These are phyloP conservation scores for Onychomys torridus DNA, from an alignment of 2,797 vertebrate species.

Conservation along the genomic window DNA sequence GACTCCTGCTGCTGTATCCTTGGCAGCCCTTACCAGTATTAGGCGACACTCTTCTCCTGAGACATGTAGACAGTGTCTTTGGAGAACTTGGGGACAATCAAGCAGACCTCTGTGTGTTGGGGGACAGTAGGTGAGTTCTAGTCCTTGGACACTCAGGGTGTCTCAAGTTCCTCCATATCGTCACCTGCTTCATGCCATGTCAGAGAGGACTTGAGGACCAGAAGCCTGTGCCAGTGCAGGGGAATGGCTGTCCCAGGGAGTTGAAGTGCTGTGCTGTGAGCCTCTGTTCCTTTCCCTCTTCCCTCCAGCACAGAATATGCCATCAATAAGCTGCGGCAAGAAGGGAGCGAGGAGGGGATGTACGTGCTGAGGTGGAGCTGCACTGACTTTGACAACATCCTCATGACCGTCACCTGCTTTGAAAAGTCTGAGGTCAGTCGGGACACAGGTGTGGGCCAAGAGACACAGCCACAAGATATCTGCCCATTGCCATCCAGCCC, in stretches of 20 bases:
- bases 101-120: neutral
- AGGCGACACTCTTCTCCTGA: neutral
- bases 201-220: neutral
- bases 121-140: neutral
- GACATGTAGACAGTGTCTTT: neutral
- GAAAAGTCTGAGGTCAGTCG: conserved; percentile 91
- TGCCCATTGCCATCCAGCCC: neutral
- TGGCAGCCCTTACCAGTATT: neutral
- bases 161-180: neutral
- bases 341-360: conserved; percentile 95
- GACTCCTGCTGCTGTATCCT: neutral
- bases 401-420: conserved; percentile 96
- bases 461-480: neutral
- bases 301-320: conserved; percentile 95
- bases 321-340: conserved; percentile 94
- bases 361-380: conserved; percentile 98
- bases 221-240: neutral
- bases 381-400: conserved; percentile 96
- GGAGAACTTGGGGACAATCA: neutral
- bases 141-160: neutral
- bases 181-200: no score
- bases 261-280: neutral
- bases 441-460: neutral
- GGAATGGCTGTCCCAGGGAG: neutral
- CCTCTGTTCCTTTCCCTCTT: neutral